Conservation (phyloP, 1,140 invertebrate genomes). For the Alviniconcha marisindica region DNA sequence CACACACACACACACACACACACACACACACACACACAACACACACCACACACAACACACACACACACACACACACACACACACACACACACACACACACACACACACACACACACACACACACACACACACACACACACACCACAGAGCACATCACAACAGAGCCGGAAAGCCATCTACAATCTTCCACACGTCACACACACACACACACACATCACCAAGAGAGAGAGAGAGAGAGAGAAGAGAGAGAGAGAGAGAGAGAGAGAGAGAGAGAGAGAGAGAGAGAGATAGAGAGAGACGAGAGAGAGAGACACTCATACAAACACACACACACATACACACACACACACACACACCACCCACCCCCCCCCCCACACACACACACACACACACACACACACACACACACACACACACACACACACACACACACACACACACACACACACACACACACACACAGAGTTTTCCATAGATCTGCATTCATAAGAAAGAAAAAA, state of each 20-base stretch:
- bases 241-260: no score
- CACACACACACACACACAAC: not conserved
- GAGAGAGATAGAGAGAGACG: no score
- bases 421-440: conserved; percentile 17
- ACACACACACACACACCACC: not conserved
- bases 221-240: no score
- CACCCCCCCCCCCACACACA: not conserved
- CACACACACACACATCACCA: not conserved
- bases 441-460: not conserved
- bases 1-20: not conserved
- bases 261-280: no score
- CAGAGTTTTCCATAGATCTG: not conserved
- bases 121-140: not conserved
- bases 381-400: not conserved
- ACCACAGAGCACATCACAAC: not conserved
- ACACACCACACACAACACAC: not conserved
- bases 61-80: not conserved
- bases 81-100: not conserved
- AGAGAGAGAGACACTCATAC: not conserved
- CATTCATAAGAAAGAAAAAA: no score
- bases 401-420: conserved; percentile 7
- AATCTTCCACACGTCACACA: not conserved
- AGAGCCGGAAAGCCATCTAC: not conserved
- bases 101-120: conserved; percentile 8
- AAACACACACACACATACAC: not conserved